Evolutionary conservation across 2,113 vertebrate species (phyloP), one percentile per base, ranked within the genome.

Genomic region (Meleagris gallopavo): DNA sequence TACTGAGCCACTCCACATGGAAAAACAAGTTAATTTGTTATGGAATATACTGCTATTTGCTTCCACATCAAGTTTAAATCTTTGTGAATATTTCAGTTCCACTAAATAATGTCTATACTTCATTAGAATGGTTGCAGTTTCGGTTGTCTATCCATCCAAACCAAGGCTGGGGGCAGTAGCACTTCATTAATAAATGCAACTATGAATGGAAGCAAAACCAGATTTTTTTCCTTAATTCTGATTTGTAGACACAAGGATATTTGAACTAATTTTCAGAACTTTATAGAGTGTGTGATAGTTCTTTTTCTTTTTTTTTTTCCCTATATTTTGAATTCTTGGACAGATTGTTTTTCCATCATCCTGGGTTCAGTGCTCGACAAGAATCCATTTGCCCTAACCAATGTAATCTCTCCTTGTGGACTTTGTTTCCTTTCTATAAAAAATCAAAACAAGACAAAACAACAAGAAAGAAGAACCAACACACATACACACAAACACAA

Each of bases 311-410:
- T 29, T 48, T 45, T 55, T 40, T 15, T 18, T 6, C 18, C 24
- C 13, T 9, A 17, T 12, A 24, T 57, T 57, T 77, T 77, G 6
- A 66, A 9, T 4, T 74, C 13, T 76, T 15, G 65, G 32, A 27
- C 18, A 55, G 12, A 38, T 13, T 66, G 14, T 91, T 74, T 34
- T 75, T 7, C 29, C 13, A 30, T 52, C 41, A 25, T 64, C 15
- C 6, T 32, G 19, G 3, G 2, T 32, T 81, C 52, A 75, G 13
- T 10, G 45, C 2, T 40, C 66, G 8, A n/a, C 3, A 72, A 87
- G 3, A 20, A 9, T 32, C 1, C 6, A 19, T 55, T 75, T 2
- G 0, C 4, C 25, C 32, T 93, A 41, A 43, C 13, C 11, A 58
- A 10, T 27, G 13, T n/a, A 70, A 70, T 57, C 13, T 67, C 25